phyloP scores from a whole-genome alignment of 2,113 vertebrate species.

The Ia io region DNA sequence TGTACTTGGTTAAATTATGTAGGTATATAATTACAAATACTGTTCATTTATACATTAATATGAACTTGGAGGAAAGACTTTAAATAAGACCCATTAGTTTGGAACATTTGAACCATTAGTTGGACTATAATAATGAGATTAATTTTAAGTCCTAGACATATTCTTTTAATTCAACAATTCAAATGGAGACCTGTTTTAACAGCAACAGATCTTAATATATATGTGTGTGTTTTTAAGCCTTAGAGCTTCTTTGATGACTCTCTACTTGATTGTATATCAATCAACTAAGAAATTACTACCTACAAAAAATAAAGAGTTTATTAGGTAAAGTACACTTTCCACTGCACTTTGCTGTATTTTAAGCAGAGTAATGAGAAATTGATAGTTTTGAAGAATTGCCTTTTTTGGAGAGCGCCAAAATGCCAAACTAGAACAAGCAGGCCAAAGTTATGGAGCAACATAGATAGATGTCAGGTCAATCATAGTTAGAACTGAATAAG shows the following conservation, averaged over 20 bases:
- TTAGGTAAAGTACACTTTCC: not conserved
- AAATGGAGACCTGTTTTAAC: not conserved
- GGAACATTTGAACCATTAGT: not conserved
- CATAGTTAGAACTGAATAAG: not conserved
- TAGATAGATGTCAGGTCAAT: not conserved
- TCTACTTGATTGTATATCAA: not conserved
- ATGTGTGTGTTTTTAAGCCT: not conserved
- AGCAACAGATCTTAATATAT: not conserved
- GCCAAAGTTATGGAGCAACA: not conserved
- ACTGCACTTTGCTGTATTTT: not conserved
- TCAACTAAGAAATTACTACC: not conserved
- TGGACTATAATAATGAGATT: not conserved
- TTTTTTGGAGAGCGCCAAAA: not conserved
- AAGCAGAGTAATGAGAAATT: not conserved
- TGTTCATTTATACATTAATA: not conserved
- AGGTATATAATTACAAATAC: not conserved
- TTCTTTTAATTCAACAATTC: not conserved
- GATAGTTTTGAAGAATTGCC: not conserved
- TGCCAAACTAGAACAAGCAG: not conserved
- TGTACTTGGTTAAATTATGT: not conserved
- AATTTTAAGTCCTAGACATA: not conserved
- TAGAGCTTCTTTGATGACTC: not conserved
- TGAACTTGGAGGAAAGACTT: not conserved
- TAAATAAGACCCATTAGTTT: not conserved
- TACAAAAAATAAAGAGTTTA: not conserved